Evolutionary conservation across 2,888 invertebrate genomes (phyloP), one percentile per base, ranked within the genome.

Genomic region (Ptilodon capucinus): DNA sequence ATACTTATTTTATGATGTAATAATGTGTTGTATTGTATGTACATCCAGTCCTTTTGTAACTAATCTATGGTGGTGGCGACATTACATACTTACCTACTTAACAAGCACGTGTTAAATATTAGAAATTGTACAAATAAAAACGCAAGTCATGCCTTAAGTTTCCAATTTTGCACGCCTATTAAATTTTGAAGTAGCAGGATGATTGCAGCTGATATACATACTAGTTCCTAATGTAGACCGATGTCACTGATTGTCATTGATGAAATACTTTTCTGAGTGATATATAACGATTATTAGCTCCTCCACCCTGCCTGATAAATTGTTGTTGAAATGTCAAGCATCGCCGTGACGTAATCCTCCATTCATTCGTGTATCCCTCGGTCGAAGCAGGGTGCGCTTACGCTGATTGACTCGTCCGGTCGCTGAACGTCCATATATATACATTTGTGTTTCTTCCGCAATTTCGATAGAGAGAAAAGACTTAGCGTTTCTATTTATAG

Each of bases 401-500:
- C 78, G 79, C 65, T 79, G 88, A 90, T 90, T 90, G 87, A 66
- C 69, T 86, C 88, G 76, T 90, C 90, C 90, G 89, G 89, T 81
- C 76, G 64, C 63, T 67, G 71, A 49, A 60, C 40, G 42, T 56
- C 46, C 72, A 74, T 75, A 73, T 67, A 57, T 69, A 74, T 75
- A 69, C 69, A 68, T 74, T 71, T 76, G 74, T 73, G 71, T 76
- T 72, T 76, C 81, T 86, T 85, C 85, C 84, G 86, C 81, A 87
- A 86, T 85, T 81, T 69, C 71, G 53, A 54, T 23, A 14, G 0
- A 23, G 19, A 19, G 2, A n/a, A n/a, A n/a, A 28, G 4, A n/a
- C 2, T 28, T 28, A 4, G n/a, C n/a, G 7, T n/a, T 28, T 28
- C 11, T 11, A 28, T 28, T 28, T n/a, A 11, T 28, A 8, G n/a